Base-by-base conservation (phyloP, 1,140 invertebrate genomes). In the Phocides pigmalion region DNA sequence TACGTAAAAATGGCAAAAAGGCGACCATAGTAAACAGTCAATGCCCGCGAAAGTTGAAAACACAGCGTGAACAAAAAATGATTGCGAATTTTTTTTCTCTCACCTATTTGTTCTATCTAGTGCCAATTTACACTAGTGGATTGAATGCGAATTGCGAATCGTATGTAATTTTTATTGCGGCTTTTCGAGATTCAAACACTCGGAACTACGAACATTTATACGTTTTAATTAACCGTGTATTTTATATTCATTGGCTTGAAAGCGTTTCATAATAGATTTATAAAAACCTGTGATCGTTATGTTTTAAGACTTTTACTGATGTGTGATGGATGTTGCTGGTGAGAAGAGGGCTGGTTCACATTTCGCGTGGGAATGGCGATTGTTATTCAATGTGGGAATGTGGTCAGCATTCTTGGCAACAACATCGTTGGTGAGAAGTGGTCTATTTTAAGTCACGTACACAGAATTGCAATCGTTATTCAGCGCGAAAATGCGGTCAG, bases 91-190 rank as follows among this genome's bases (percentile, higher is more conserved):
- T 47, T 46, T 50, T 50, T 28, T 17, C 28, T 2, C 15, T 12
- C 16, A 11, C 11, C 16, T 35, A 35, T 51, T 51, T 51, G 49
- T 17, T 51, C 35, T n/a, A 4, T 16, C 47, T 32, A 50, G 47
- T 49, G 22, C 46, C 20, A 49, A 28, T 49, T 49, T 49, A 25
- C 20, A 17, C 8, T n/a, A 28, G 46, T 15, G 46, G 46, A 25
- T 49, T 49, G 19, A 25, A 50, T 50, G 14, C 22, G 47, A 50
- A 50, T 50, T 50, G 47, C 15, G 47, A 50, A 50, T 50, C 14
- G 47, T 4, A 11, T 49, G 22, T 50, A 50, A 50, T 35, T 32
- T 50, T 50, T 50, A 50, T 50, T 32, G 25, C 47, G 14, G 15
- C 22, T 50, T 6, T 35, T 20, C 46, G 14, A 19, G 47, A 22